Evolutionary conservation across 1,140 invertebrate species (phyloP), one percentile per base, ranked within the genome.

Genomic region (Apolygus lucorum): DNA sequence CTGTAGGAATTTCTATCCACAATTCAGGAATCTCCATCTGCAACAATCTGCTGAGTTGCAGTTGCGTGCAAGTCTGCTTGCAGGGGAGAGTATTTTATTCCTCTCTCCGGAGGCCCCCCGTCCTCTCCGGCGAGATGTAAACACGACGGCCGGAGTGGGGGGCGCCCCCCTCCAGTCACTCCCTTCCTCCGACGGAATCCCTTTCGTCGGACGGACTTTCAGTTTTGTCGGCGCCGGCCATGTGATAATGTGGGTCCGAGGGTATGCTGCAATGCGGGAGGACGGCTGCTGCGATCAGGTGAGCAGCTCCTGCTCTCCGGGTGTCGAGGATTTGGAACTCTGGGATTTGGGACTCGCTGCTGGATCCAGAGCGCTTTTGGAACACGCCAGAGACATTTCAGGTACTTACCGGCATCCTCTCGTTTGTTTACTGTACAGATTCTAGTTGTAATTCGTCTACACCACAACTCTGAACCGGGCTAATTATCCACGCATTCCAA

Each of bases 231-330:
- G 24, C 13, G 28, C 24, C 28, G 28, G 63, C 63, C 21, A 64
- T 64, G 63, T 64, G 63, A 64, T 49, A 64, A 64, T 64, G 63
- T 64, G 63, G 63, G 63, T 64, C 63, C 63, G 63, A 26, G 27
- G 63, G 22, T 64, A 64, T 24, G 24, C 63, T 27, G 54, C 54
- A 24, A 64, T 64, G 63, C 63, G 63, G 24, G 63, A 64, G 28
- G 63, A 64, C 24, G 63, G 63, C 14, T 64, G 63, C 63, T 64
- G 63, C 63, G 63, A 64, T 64, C 63, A 64, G 27, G 63, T 64
- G 63, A 64, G 25, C 28, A 64, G 63, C 27, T 64, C 63, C 22
- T 64, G 63, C 24, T 64, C 63, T 17, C 63, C 63, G 14, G 63
- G 63, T 28, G 63, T 64, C 26, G 63, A 64, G 22, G 63, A 64